A percentile compares a stretch with the other conserved stretches of the same genome.
Conservation (phyloP, 1,140 invertebrate genomes). For the Telenomus remus region DNA sequence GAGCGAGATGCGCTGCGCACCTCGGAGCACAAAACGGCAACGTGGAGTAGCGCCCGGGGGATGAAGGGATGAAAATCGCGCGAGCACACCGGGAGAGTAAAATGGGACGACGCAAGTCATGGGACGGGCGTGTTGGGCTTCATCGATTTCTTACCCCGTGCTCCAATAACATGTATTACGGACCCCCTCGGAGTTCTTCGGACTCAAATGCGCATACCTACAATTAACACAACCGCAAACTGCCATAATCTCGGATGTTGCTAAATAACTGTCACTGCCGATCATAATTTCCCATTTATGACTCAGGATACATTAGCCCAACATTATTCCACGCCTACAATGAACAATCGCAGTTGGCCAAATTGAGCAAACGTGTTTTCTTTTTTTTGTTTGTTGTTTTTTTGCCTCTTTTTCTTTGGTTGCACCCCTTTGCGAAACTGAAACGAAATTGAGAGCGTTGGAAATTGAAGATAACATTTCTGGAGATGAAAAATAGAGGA, state of each 20-base stretch:
- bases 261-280: constrained; percentile 11
- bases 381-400: too few species aligned
- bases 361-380: too few species aligned
- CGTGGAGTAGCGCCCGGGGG: constrained; percentile 32
- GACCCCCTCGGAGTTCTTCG: constrained; percentile 29
- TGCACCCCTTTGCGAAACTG: too few species aligned
- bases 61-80: background rate
- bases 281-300: constrained; percentile 19
- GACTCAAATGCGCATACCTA: constrained; percentile 26
- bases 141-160: constrained; percentile 74
- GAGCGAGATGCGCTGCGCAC: constrained; percentile 60
- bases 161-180: constrained; percentile 68
- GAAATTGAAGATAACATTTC: too few species aligned
- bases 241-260: constrained; percentile 15
- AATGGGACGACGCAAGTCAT: constrained; percentile 52
- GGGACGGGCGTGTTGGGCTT: constrained; percentile 65
- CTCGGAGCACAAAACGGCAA: constrained; percentile 50
- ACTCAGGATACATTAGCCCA: background rate
- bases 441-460: too few species aligned
- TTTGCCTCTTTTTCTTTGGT: too few species aligned
- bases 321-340: background rate
- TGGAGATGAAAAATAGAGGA: too few species aligned
- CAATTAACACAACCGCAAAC: constrained; percentile 37
- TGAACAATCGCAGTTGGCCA: background rate
- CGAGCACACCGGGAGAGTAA: constrained; percentile 23